Evolutionary conservation across 2,113 vertebrate genomes (phyloP).

Genomic region (Rafetus swinhoei): DNA sequence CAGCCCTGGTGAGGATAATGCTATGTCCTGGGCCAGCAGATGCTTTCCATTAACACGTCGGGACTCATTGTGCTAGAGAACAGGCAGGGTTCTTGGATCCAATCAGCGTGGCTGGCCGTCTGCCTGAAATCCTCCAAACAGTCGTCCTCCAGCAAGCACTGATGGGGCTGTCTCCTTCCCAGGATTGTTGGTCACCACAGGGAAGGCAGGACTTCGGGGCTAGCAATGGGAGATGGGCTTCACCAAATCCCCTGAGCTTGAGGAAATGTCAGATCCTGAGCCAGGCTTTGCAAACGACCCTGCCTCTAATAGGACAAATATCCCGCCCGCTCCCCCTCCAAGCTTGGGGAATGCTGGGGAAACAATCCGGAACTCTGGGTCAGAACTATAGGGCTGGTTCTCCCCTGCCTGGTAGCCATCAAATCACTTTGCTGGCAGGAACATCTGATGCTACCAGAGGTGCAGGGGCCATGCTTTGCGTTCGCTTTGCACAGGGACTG

Average conservation of each 20-base stretch:
- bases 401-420: background rate
- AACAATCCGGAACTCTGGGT: background rate
- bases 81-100: background rate
- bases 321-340: background rate
- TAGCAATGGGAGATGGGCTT: background rate
- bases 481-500: background rate
- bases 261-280: background rate
- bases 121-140: background rate
- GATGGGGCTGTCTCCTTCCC: background rate
- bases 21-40: background rate
- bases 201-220: fast-evolving
- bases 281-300: background rate
- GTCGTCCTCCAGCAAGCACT: background rate
- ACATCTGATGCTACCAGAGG: background rate
- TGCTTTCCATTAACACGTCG: background rate
- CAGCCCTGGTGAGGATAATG: background rate
- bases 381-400: background rate
- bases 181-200: background rate
- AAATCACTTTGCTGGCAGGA: too few relatives aligned
- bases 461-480: background rate
- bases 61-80: background rate
- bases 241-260: background rate
- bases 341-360: background rate
- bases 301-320: background rate
- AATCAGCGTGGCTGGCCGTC: background rate